Percentiles rank a stretch among this genome's conserved stretches.
These are phyloP conservation scores for Penaeus japonicus DNA, from an alignment of 1,140 invertebrate genomes.

Conservation along the genomic window DNA sequence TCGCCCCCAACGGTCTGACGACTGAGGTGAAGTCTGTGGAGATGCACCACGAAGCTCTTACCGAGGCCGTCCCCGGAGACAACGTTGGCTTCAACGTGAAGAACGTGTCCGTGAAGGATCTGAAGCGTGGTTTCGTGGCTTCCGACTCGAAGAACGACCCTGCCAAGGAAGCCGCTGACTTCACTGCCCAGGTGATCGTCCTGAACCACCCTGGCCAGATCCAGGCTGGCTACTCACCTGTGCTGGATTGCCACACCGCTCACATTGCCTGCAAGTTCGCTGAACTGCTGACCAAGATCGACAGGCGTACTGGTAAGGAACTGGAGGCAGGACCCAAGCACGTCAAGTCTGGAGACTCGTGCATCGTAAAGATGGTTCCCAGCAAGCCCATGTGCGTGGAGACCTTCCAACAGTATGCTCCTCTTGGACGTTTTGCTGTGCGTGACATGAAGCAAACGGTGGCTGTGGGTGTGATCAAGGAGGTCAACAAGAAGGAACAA, in stretches of 20 bases:
- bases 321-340: conserved; percentile 71
- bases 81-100: conserved; percentile 99
- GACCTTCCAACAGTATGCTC: conserved; percentile 96
- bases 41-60: conserved; percentile 98
- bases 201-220: conserved; percentile 98
- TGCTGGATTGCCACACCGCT: conserved; percentile 97
- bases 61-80: conserved; percentile 94
- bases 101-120: conserved; percentile 98
- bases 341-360: conserved; percentile 96
- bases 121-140: conserved; percentile 95
- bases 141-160: conserved; percentile 97
- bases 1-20: conserved; percentile 91
- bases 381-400: conserved; percentile 98
- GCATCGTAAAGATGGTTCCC: conserved; percentile 90
- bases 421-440: conserved; percentile 97
- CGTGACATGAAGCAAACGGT: conserved; percentile 99
- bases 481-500: conserved; percentile 84
- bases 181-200: conserved; percentile 96
- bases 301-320: conserved; percentile 86
- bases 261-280: conserved; percentile 99
- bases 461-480: conserved; percentile 97
- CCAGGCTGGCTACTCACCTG: conserved; percentile 94
- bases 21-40: conserved; percentile 99
- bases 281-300: conserved; percentile 97
- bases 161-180: conserved; percentile 89